Evolutionary conservation across 2,888 invertebrate species (phyloP), one percentile per base, ranked within the genome.

Genomic region (Chaetogeoica ovagalla): DNA sequence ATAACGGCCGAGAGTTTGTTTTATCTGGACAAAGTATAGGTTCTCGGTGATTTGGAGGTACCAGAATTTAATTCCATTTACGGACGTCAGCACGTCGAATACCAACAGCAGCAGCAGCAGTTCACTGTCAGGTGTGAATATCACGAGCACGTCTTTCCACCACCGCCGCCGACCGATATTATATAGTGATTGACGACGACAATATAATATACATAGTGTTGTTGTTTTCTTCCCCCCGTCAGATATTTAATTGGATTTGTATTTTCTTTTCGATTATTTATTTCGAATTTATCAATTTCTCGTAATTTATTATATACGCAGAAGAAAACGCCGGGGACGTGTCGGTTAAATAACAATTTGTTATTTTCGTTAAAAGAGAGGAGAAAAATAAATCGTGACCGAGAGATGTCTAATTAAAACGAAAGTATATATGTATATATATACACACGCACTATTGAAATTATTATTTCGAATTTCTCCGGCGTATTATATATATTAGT

Each of bases 41-140:
- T 21, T 19, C 9, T 52, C 17, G 6, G 23, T 59, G 15, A 37
- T 77, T 77, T 52, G 77, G 48, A 9, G 52, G 21, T 62, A 77
- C 62, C 77, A 62, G 77, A 70, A 77, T 70, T 69, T 70, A 70
- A 70, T 77, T 55, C 69, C 69, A 77, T 77, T 77, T 77, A 77
- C 21, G 62, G 69, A 69, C 17, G 55, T 68, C 48, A 48, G 23
- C 17, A 39, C 65, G 21, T 74, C 65, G 6, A 59, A 68, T 59
- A 59, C 68, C 43, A 23, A 17, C 39, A n/a, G n/a, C 30, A 30
- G 30, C 30, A 30, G 30, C 30, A 30, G 30, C 30, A 2, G 2
- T 2, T 43, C 30, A 48, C 11, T 59, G 55, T 15, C n/a, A 30
- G 66, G 69, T 76, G 21, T 60, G 75, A 57, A 59, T 48, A 66